Evolutionary conservation across 1,140 invertebrate species (phyloP).

Genomic region (Apolygus lucorum): DNA sequence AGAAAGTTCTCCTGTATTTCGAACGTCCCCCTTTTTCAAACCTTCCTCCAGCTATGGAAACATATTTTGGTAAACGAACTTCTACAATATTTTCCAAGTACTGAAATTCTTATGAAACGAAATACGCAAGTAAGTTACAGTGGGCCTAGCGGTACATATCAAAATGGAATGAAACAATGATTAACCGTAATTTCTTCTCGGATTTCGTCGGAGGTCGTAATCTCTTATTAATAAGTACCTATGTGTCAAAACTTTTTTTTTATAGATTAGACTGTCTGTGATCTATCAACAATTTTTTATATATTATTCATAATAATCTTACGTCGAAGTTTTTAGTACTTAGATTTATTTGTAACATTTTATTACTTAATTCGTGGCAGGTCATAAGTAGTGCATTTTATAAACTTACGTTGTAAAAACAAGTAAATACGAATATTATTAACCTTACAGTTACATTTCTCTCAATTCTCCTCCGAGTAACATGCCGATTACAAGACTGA

Average conservation of each 20-base stretch:
- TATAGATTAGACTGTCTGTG: conserved; percentile 12
- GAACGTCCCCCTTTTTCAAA: background rate
- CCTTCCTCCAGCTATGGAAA: background rate
- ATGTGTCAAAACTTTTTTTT: background rate
- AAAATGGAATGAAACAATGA: background rate
- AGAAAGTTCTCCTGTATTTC: background rate
- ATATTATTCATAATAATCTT: background rate
- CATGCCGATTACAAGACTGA: conserved; percentile 19
- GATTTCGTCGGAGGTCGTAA: background rate
- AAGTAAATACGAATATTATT: background rate
- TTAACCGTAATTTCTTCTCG: background rate
- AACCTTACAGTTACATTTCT: background rate
- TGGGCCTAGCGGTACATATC: conserved; percentile 6
- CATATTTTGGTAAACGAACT: background rate
- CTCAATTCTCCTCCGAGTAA: background rate
- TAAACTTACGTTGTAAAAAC: background rate
- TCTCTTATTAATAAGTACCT: background rate
- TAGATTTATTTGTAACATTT: background rate
- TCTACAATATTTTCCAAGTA: background rate
- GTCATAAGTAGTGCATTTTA: background rate
- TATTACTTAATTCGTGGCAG: background rate
- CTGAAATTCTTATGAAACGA: background rate
- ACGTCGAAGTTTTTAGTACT: background rate
- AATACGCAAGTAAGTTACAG: background rate
- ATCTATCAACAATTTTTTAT: background rate